A percentile compares a stretch with the other conserved stretches of the same genome.
Evolutionary conservation across 2,113 vertebrate species (phyloP).

Genomic region (Circaetus gallicus): DNA sequence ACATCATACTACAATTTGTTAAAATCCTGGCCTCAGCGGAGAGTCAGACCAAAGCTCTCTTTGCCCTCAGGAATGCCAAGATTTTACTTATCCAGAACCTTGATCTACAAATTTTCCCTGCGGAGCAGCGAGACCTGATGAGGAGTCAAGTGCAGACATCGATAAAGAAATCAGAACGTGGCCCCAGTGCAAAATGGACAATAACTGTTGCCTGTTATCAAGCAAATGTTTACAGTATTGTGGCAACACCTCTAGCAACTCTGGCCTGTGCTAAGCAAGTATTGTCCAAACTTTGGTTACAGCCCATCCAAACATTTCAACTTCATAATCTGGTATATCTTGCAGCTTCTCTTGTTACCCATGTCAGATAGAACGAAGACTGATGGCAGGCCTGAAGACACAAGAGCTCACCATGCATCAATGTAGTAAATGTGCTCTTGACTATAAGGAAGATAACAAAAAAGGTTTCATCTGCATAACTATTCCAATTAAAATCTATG

Average conservation of each 20-base stretch:
- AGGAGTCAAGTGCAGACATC: neutral
- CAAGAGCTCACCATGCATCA: neutral
- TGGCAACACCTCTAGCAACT: neutral
- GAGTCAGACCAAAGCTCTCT: neutral
- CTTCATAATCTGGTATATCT: neutral
- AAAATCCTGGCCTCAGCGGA: neutral
- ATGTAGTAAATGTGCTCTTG: neutral
- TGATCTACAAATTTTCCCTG: neutral
- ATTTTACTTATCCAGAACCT: neutral
- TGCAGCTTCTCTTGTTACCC: constrained; percentile 7
- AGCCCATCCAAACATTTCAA: neutral
- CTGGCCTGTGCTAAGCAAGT: neutral
- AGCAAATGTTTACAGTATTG: neutral
- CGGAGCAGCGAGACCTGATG: neutral
- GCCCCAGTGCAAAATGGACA: neutral
- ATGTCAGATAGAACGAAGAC: neutral
- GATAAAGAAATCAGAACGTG: neutral
- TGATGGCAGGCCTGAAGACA: neutral
- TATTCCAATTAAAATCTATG: neutral
- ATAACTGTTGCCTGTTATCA: neutral
- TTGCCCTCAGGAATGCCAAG: neutral
- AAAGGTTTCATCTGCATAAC: neutral
- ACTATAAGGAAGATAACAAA: neutral
- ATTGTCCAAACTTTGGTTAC: neutral
- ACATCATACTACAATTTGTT: neutral